Evolutionary conservation across 2,888 invertebrate genomes (phyloP).

Genomic region (Hydrotaea diabolus): DNA sequence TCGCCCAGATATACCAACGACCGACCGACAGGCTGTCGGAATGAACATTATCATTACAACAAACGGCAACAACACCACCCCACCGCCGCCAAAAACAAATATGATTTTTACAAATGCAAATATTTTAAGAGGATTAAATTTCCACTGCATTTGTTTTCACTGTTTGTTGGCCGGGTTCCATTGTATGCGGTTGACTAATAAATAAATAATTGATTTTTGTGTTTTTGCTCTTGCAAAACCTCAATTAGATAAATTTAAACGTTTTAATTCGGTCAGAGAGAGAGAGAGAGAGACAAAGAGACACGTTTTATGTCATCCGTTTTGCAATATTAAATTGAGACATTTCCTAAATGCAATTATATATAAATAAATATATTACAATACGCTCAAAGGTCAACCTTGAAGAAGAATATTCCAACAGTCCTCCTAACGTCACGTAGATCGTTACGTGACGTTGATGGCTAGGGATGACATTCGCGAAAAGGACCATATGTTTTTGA

Average conservation of each 20-base stretch:
- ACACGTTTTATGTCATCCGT: no score
- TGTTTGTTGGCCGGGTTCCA: neutral
- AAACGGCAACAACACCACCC: neutral
- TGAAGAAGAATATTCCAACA: no score
- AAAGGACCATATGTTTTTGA: no score
- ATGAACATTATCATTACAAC: neutral
- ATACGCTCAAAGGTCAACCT: neutral
- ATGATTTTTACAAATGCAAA: constrained; percentile 9
- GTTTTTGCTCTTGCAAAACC: no score
- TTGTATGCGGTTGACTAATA: neutral
- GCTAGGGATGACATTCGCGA: no score
- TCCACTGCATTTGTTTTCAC: neutral
- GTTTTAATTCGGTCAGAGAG: no score
- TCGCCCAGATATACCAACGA: neutral
- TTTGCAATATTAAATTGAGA: neutral
- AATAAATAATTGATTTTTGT: neutral
- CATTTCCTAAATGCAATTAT: neutral
- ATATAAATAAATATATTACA: no score
- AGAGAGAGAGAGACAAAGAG: no score
- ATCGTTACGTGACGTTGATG: no score
- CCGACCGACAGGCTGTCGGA: neutral
- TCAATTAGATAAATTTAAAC: no score
- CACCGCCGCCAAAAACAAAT: neutral
- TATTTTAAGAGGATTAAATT: constrained; percentile 10
- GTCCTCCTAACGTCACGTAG: no score